Conservation (phyloP, 2,113 vertebrate genomes). For the Martes martes region DNA sequence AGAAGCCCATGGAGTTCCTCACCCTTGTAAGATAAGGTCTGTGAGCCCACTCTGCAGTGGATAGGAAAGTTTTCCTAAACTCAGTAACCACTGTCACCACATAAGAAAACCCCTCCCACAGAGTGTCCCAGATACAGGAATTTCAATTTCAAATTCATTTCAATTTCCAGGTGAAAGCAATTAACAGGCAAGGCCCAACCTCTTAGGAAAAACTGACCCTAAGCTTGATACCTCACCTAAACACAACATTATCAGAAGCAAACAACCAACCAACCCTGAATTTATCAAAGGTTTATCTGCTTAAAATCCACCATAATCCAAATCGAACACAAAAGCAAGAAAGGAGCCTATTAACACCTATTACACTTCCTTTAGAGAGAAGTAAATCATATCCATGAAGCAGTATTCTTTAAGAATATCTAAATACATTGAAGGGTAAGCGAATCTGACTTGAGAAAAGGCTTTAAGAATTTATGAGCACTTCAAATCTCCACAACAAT, state of each 20-base stretch:
- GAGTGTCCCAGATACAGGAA: neutral
- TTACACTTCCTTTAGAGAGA: conserved; percentile 14
- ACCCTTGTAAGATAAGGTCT: neutral
- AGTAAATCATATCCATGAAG: conserved; percentile 28
- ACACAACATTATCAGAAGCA: neutral
- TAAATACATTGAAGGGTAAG: conserved; percentile 29
- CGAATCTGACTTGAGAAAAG: neutral
- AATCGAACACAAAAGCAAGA: conserved; percentile 37
- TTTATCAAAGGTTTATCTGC: conserved; percentile 17
- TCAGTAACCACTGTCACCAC: neutral
- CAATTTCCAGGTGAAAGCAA: neutral
- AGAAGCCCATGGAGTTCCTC: neutral
- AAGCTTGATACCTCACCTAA: neutral
- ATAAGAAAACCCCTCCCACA: neutral
- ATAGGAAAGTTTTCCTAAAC: neutral
- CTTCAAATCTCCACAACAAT: conserved; percentile 1
- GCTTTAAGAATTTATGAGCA: conserved; percentile 3
- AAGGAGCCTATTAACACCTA: neutral
- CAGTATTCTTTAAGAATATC: conserved; percentile 24
- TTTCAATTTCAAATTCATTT: neutral
- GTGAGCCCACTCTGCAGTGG: neutral
- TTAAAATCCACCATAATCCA: neutral
- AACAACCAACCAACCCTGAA: neutral
- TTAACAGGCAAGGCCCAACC: neutral
- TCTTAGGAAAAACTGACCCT: neutral